Base-by-base conservation (phyloP, 2,113 vertebrate species). In the Gasterosteus aculeatus region DNA sequence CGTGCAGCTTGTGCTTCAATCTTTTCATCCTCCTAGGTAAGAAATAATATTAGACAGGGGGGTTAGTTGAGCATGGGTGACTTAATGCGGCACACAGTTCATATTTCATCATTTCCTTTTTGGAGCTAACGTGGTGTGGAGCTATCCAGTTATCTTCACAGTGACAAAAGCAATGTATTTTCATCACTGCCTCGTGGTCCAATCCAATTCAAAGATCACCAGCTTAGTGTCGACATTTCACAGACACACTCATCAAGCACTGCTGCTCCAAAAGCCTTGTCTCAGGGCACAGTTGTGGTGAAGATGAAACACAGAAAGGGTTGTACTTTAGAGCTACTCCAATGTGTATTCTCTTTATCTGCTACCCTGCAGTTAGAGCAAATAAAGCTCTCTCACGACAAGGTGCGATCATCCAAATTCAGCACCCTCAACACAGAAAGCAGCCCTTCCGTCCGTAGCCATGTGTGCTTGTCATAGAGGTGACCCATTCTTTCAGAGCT, bases 51-150 rank as follows among this genome's bases (percentile, higher is more conserved):
- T 72, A 73, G 70, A 84, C 35, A 15, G 2, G 29, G 31, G 68
- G 35, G 72, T 56, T 56, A 73, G 60, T 64, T 80, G 75, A 82
- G 73, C 77, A 82, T 74, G 54, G 70, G 63, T 84, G 72, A 84
- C 71, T 88, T 80, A 75, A 87, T 85, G 53, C 51, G 51, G 70
- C 72, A 41, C 72, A 41, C 22, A 66, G 72, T 89, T 61, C 75
- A 84, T 89, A 86, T 87, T 74, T 89, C 75, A 84, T 90, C 68
- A 88, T 88, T 89, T 86, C 83, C 81, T 81, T 80, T 84, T 61
- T 63, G 83, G 53, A 85, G 54, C 39, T 46, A 85, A 82, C 79
- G 78, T 78, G 53, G 62, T 44, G 72, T 75, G 67, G 75, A 86
- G 80, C 73, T 87, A 64, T 82, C 69, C 61, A 62, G 67, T 85